Base-by-base conservation (phyloP, 2,113 vertebrate species). In the Nesospiza acunhae region DNA sequence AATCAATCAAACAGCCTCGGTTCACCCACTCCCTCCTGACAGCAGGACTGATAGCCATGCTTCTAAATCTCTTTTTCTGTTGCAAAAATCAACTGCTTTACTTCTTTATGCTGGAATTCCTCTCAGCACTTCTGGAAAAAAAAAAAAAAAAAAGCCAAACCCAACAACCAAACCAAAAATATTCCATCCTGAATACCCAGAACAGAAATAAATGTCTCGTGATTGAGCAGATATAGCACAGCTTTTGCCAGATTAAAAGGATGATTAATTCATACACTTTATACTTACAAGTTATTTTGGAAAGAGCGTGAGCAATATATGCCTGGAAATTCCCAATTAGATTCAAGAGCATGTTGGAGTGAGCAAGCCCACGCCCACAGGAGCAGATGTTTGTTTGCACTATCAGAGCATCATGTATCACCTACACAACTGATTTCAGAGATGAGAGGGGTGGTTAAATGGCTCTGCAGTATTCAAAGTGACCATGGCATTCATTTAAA, bases 261-360 rank as follows among this genome's bases (percentile, higher is more conserved):
- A 96, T 97, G 97, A 98, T 96, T 97, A 97, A 98, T 91, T 96
- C 83, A 91, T 26, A 13, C 78, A 73, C 75, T 96, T 93, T 95
- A 72, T 87, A 69, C 94, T 94, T 96, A 55, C 84, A 95, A 97
- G 97, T 95, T 97, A 97, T 97, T 97, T 97, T 95, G 86, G 90
- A 97, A 90, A 84, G 87, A 96, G 41, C 10, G 16, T 93, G 95
- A 96, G 94, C 96, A 90, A 93, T 63, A 47, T 90, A 81, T 77
- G 96, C 94, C 95, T 97, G 97, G 90, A 97, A 85, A 96, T 96
- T 98, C 96, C 97, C 94, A 96, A 96, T 97, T 93, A 97, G 77
- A 91, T 80, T 77, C 70, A 93, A 95, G 96, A 96, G 91, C 78
- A 37, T 83, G 95, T 37, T 84, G 88, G 87, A 81, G 4, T 96